Base-by-base conservation (phyloP, 1,140 invertebrate species). In the Drosophila gunungcola region DNA sequence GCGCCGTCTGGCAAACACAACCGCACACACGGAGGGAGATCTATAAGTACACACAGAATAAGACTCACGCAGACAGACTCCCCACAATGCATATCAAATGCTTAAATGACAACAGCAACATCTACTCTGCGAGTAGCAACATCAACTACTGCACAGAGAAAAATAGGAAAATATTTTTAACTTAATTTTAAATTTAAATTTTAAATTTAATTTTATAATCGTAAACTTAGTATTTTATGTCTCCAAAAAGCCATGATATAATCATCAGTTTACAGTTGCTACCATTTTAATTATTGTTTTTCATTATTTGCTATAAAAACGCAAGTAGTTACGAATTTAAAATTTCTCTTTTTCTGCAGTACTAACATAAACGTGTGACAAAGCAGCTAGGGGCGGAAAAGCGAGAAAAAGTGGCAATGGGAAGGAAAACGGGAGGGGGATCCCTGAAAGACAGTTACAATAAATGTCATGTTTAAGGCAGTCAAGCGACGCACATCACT, bases 401-500 rank as follows among this genome's bases (percentile, higher is more conserved):
- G 27, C 45, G 9, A 41, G 55, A 11, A 45, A 56, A 45, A 29
- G 51, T 25, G 36, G 29, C 42, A 32, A 32, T 6, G 29, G 29
- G 7, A 7, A 32, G 29, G 29, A 39, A 39, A 39, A 39, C 10
- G 13, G 38, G 36, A 4, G 29, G 11, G 41, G 27, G 46, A 58
- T 45, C 29, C 45, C 38, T 55, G 38, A 36, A 61, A 72, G 83
- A 81, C 86, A 81, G 86, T 81, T 78, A 89, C 85, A 89, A 90
- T 89, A 89, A 89, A 90, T 90, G 85, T 90, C 80, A 90, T 89
- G 81, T 89, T 86, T 88, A 76, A 88, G 74, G 61, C 78, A 88
- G 74, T 73, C 82, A 68, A 81, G 72, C 83, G 70, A 76, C 64
- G 76, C 80, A 77, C 84, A 84, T 88, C 83, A 86, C 61, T 88